phyloP scores from a whole-genome alignment of 2,888 invertebrate species.

The Latheticus oryzae region DNA sequence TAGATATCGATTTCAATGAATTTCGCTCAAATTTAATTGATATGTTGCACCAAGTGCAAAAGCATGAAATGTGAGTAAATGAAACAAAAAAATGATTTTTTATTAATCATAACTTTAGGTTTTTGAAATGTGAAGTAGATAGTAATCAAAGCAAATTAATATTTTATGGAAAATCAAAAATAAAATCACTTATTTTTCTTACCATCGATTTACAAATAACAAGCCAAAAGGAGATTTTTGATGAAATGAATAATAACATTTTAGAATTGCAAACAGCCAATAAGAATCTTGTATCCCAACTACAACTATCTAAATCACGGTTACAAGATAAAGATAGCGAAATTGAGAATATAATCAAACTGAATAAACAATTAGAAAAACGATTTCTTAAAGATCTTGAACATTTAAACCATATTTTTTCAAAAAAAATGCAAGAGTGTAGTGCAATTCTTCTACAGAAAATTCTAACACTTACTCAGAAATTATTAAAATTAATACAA shows the following conservation, averaged over 20 bases:
- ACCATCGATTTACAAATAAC: constrained; percentile 59
- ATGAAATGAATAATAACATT: constrained; percentile 59
- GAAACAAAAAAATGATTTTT: constrained; percentile 19
- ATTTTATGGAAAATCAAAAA: constrained; percentile 61
- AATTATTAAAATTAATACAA: constrained; percentile 50
- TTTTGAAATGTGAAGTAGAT: constrained; percentile 55
- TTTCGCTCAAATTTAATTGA: constrained; percentile 60
- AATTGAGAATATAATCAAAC: constrained; percentile 6
- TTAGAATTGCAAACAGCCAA: constrained; percentile 52
- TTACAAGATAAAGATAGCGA: constrained; percentile 39
- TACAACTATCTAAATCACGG: constrained; percentile 48
- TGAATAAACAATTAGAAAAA: constrained; percentile 22
- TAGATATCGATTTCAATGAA: constrained; percentile 62
- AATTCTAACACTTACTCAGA: constrained; percentile 46
- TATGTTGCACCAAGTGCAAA: constrained; percentile 56
- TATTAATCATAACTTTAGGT: constrained; percentile 52
- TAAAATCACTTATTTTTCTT: constrained; percentile 61
- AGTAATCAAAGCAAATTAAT: constrained; percentile 56
- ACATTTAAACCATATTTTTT: constrained; percentile 26
- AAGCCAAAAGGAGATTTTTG: constrained; percentile 60
- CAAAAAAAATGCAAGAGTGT: constrained; percentile 36
- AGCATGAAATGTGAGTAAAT: constrained; percentile 54
- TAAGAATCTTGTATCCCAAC: constrained; percentile 50
- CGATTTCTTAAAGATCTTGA: constrained; percentile 30
- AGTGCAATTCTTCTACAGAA: constrained; percentile 36